A percentile compares a stretch with the other conserved stretches of the same genome.
These are phyloP conservation scores for Gavia stellata DNA, from an alignment of 2,113 vertebrate genomes.

Conservation along the genomic window DNA sequence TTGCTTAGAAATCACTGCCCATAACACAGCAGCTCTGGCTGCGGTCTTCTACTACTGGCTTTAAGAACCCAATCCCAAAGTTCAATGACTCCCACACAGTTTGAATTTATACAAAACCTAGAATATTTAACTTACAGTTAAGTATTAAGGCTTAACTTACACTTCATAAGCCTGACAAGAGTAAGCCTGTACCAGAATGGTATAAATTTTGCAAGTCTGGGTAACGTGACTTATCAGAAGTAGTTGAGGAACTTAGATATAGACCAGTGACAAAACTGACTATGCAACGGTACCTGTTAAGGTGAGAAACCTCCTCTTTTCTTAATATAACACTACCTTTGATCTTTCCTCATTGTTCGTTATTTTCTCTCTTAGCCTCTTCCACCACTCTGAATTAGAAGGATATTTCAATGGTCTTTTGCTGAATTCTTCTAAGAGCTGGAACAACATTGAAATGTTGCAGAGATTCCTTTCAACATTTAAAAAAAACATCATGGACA, in stretches of 20 bases:
- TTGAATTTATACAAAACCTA: background rate
- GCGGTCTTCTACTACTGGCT: background rate
- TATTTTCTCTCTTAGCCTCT: constrained; percentile 80
- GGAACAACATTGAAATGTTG: constrained; percentile 3
- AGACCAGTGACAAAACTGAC: background rate
- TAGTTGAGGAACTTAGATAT: background rate
- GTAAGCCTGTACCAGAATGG: background rate
- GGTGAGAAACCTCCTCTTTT: background rate
- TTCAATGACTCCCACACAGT: background rate
- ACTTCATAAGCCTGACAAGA: background rate
- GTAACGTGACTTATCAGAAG: background rate
- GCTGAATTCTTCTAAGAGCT: constrained; percentile 80
- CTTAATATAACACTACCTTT: constrained; percentile 68
- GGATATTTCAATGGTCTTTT: constrained; percentile 80
- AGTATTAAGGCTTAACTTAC: background rate
- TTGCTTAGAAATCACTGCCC: background rate
- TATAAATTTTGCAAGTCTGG: background rate
- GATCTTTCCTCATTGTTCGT: constrained; percentile 79
- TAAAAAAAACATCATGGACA: background rate
- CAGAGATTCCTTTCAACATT: background rate
- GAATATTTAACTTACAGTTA: background rate
- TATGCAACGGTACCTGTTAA: background rate
- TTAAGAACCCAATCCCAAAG: background rate
- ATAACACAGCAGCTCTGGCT: background rate
- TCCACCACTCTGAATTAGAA: constrained; percentile 85